Percentiles rank a stretch among this genome's conserved stretches.
Evolutionary conservation across 2,113 vertebrate species (phyloP).

Genomic region (Melospiza melodia): DNA sequence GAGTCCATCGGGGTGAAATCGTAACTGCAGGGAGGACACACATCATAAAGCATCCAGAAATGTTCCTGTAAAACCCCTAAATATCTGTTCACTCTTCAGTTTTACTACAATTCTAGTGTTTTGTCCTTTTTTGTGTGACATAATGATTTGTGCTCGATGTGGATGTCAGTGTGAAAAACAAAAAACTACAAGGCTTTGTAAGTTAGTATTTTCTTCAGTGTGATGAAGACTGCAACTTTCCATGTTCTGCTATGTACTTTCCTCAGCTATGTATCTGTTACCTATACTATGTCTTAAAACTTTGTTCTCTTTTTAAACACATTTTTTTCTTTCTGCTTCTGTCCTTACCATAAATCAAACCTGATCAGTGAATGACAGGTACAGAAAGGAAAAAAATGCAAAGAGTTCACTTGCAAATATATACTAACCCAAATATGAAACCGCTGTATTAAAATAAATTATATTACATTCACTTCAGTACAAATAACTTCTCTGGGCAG

Average conservation of each 20-base stretch:
- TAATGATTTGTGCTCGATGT: background rate
- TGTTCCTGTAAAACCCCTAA: background rate
- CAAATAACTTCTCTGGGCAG: background rate
- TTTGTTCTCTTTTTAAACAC: background rate
- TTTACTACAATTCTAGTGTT: background rate
- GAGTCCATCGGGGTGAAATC: constrained; percentile 98
- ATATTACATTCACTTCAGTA: background rate
- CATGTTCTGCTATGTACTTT: background rate
- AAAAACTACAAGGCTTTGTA: background rate
- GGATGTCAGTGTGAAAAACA: background rate
- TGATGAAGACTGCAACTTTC: background rate
- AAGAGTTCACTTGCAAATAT: background rate
- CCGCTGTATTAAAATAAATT: background rate
- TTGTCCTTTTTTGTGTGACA: background rate
- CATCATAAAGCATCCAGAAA: background rate
- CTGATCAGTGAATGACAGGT: background rate
- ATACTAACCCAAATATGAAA: background rate
- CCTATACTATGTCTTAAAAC: background rate
- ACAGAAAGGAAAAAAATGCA: background rate
- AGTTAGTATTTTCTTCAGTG: background rate
- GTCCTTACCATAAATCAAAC: background rate
- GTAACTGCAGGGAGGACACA: constrained; percentile 77
- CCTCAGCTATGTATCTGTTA: background rate
- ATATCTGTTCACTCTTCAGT: background rate
- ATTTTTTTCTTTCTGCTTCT: background rate